Evolutionary conservation across 1,140 invertebrate genomes (phyloP).

Genomic region (Sinonovacula constricta): DNA sequence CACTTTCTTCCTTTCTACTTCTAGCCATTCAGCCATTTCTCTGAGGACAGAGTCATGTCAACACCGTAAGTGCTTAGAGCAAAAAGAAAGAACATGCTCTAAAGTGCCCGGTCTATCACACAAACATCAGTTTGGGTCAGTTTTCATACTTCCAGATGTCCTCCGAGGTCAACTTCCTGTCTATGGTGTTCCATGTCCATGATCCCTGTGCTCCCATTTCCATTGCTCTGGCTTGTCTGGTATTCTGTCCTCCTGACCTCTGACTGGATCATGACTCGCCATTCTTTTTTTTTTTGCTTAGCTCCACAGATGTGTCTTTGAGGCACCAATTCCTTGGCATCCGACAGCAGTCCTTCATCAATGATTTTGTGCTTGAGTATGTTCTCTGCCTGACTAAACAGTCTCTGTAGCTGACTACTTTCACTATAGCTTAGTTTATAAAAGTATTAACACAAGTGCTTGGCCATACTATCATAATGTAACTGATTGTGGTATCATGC

Average conservation of each 20-base stretch:
- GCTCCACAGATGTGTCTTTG: conserved; percentile 10
- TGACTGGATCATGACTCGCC: conserved; percentile 21
- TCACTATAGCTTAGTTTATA: too few relatives aligned
- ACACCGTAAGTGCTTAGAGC: conserved; percentile 5
- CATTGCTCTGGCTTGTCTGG: conserved; percentile 25
- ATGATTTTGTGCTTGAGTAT: conserved; percentile 30
- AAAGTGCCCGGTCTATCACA: conserved; percentile 17
- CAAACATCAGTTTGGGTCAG: conserved; percentile 14
- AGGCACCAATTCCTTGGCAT: conserved; percentile 38
- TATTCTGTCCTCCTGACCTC: conserved; percentile 8
- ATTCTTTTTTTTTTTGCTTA: conserved; percentile 25
- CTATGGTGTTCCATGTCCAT: conserved; percentile 35
- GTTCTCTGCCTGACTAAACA: conserved; percentile 24
- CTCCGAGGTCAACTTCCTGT: conserved; percentile 33
- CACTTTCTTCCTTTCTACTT: conserved; percentile 11
- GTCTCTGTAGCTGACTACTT: neutral
- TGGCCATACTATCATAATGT: too few relatives aligned
- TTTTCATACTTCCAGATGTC: conserved; percentile 39
- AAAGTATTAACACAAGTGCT: too few relatives aligned
- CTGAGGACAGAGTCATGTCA: conserved; percentile 17
- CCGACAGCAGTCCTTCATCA: conserved; percentile 27
- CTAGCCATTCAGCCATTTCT: conserved; percentile 25
- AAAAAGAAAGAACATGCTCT: conserved; percentile 35
- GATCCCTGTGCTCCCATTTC: conserved; percentile 41
- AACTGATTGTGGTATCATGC: too few relatives aligned